These are phyloP conservation scores for Chiloscyllium punctatum DNA, from an alignment of 2,797 vertebrate genomes.

Conservation along the genomic window DNA sequence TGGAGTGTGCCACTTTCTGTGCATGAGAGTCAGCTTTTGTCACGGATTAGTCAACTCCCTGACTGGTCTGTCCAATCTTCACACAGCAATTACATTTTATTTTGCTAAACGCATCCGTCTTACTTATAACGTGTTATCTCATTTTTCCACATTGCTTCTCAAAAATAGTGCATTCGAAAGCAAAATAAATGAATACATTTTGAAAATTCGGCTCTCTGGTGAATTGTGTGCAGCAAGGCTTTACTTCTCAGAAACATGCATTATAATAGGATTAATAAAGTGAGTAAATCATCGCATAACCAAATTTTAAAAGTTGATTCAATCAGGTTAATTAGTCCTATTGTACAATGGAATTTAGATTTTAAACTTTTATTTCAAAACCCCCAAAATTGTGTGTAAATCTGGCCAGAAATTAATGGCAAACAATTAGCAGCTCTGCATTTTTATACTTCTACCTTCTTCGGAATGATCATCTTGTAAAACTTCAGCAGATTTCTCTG, in stretches of 20 bases:
- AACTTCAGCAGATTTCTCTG: constrained; percentile 14
- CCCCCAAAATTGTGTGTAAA: background rate
- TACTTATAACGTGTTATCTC: background rate
- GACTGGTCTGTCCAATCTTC: background rate
- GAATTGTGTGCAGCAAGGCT: background rate
- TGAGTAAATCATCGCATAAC: background rate
- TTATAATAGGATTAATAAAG: background rate
- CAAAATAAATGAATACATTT: background rate
- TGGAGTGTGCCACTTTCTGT: background rate
- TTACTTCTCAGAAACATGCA: background rate
- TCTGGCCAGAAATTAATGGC: background rate
- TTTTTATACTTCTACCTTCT: constrained; percentile 4
- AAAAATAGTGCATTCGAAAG: background rate
- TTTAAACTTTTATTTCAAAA: background rate
- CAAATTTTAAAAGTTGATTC: background rate
- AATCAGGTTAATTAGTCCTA: background rate
- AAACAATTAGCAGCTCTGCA: background rate
- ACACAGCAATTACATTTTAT: too few species aligned
- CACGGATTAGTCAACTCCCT: background rate
- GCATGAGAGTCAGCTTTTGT: background rate
- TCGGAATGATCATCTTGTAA: background rate
- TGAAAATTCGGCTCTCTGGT: background rate
- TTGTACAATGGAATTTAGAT: background rate
- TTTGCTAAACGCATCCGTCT: background rate
- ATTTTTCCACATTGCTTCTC: background rate